Percentiles rank a stretch among this genome's conserved stretches.
These are phyloP conservation scores for Trichonephila clavata DNA, from an alignment of 1,140 invertebrate species.

Conservation along the genomic window DNA sequence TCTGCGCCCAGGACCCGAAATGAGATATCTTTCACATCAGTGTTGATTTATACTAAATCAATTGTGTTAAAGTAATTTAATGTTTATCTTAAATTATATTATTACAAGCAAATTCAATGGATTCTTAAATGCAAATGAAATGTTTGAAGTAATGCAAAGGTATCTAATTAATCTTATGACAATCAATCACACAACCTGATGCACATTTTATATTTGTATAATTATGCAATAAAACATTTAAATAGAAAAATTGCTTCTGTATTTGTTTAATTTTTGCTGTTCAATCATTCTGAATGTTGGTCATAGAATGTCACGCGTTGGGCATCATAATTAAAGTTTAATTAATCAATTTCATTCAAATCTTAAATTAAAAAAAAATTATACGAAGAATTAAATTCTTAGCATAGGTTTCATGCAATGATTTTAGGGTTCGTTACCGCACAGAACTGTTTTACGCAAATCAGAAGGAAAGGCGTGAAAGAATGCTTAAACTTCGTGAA, in stretches of 20 bases:
- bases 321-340: not conserved
- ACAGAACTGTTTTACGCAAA: conserved; percentile 76
- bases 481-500: conserved; percentile 75
- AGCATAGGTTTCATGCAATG: conserved; percentile 68
- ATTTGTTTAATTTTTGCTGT: not conserved
- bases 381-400: conserved; percentile 52
- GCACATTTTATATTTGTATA: not conserved
- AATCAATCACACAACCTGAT: not conserved
- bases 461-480: conserved; percentile 73
- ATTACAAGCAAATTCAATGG: conserved; percentile 7
- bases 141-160: not conserved
- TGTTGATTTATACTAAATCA: too few species aligned
- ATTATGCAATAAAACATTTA: not conserved
- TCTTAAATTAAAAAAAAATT: not conserved
- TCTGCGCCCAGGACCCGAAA: too few species aligned
- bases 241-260: not conserved
- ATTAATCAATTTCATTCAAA: not conserved
- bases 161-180: not conserved
- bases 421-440: conserved; percentile 76
- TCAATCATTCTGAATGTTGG: not conserved
- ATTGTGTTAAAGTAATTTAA: too few species aligned
- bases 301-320: not conserved
- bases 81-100: not conserved
- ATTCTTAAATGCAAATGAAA: not conserved
- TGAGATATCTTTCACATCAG: too few species aligned